Percentiles rank a stretch among this genome's conserved stretches.
Evolutionary conservation across 2,888 invertebrate species (phyloP).

Genomic region (Andrena flavipes): DNA sequence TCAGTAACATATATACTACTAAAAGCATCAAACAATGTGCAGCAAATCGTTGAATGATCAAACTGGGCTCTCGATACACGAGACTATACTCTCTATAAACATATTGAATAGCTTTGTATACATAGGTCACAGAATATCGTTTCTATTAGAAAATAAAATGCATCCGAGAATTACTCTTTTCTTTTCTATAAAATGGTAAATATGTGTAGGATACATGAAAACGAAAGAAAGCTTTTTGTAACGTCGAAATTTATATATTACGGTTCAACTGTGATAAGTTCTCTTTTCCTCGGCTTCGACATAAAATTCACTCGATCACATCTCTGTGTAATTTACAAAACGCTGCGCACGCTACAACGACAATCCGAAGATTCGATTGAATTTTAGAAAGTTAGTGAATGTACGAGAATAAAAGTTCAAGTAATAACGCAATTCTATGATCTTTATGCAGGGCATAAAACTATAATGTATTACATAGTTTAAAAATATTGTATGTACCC

Average conservation of each 20-base stretch:
- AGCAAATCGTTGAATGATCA: slow-evolving; percentile 39
- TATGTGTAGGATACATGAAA: slow-evolving; percentile 40
- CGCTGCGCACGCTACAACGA: slow-evolving; percentile 22
- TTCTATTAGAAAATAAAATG: slow-evolving; percentile 46
- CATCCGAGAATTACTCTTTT: slow-evolving; percentile 42
- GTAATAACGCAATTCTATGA: slow-evolving; percentile 51
- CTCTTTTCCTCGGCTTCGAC: slow-evolving; percentile 8
- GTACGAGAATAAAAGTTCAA: slow-evolving; percentile 51
- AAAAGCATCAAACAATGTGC: slow-evolving; percentile 13
- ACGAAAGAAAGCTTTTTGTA: not conserved
- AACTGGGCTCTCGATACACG: slow-evolving; percentile 46
- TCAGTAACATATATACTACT: not conserved
- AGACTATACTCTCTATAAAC: slow-evolving; percentile 40
- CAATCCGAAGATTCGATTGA: slow-evolving; percentile 19
- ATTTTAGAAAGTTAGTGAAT: slow-evolving; percentile 50
- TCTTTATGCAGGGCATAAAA: slow-evolving; percentile 58
- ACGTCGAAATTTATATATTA: slow-evolving; percentile 7
- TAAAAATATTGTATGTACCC: slow-evolving; percentile 73
- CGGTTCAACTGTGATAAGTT: slow-evolving; percentile 14
- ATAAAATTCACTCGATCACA: slow-evolving; percentile 31
- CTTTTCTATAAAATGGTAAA: slow-evolving; percentile 32
- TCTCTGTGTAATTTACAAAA: slow-evolving; percentile 39
- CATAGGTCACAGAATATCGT: slow-evolving; percentile 24
- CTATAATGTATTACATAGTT: slow-evolving; percentile 67
- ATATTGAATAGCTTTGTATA: slow-evolving; percentile 22